Evolutionary conservation across 2,113 vertebrate species (phyloP).

Genomic region (Potamarius usumacintae): DNA sequence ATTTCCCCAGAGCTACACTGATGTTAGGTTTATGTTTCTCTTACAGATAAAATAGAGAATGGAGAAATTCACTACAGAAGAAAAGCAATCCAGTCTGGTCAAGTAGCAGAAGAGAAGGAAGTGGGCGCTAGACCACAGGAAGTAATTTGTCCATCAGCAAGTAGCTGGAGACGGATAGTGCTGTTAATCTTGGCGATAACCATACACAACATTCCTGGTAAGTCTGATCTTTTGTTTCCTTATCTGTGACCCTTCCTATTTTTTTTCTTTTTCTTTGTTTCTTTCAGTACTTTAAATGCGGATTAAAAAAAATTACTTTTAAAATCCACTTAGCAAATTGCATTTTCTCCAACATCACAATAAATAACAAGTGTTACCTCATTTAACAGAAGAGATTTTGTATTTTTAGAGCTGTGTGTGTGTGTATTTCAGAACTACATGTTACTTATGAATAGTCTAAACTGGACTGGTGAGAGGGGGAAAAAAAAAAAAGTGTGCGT

Average conservation of each 20-base stretch:
- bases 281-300: background rate
- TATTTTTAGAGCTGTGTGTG: background rate
- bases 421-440: background rate
- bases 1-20: background rate
- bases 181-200: constrained; percentile 94
- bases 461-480: background rate
- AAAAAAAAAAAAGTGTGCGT: background rate
- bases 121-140: constrained; percentile 49
- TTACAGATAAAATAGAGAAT: constrained; percentile 87
- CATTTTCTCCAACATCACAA: background rate
- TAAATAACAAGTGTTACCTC: background rate
- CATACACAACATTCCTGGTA: constrained; percentile 96
- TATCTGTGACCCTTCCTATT: background rate
- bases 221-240: background rate
- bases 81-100: constrained; percentile 46
- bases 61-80: constrained; percentile 87
- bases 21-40: background rate
- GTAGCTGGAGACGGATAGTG: constrained; percentile 87
- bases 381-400: background rate
- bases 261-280: constrained; percentile 48
- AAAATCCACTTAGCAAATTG: background rate
- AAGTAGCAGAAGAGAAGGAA: constrained; percentile 39
- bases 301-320: background rate
- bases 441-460: background rate
- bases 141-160: constrained; percentile 41